Conservation (phyloP, 2,113 vertebrate species). For the Varanus komodoensis region DNA sequence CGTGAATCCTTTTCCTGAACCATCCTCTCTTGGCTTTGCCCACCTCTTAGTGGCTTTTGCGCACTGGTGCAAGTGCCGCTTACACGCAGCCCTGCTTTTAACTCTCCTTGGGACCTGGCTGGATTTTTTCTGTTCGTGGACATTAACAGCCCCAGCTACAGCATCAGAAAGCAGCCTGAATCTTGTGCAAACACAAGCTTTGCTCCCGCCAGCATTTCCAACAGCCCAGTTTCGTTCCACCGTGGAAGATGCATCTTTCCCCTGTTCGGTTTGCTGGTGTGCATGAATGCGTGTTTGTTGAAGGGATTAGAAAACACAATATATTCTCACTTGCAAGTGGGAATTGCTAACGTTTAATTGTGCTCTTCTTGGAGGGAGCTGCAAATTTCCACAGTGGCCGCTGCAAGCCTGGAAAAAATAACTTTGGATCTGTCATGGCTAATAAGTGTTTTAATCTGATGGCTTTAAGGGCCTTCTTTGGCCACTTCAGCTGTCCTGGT, state of each 20-base stretch:
- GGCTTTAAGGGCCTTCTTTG: conserved; percentile 50
- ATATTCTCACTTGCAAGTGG: conserved; percentile 67
- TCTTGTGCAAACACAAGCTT: not conserved
- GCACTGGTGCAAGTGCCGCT: not conserved
- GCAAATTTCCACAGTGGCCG: conserved; percentile 68
- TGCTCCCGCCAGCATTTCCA: not conserved
- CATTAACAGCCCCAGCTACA: not conserved
- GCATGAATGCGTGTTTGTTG: not conserved
- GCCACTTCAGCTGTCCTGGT: conserved; percentile 42
- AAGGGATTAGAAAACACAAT: conserved; percentile 59
- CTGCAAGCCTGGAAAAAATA: conserved; percentile 61
- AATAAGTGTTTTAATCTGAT: conserved; percentile 57
- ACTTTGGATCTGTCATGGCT: conserved; percentile 63
- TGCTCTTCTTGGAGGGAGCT: conserved; percentile 67
- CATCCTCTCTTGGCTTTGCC: not conserved
- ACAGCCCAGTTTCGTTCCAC: conserved; percentile 30
- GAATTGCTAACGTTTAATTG: conserved; percentile 63
- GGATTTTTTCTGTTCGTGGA: not conserved
- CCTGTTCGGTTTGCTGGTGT: not conserved
- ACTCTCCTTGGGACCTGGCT: not conserved
- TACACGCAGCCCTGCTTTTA: not conserved
- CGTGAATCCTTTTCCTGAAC: not conserved
- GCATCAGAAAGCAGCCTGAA: not conserved
- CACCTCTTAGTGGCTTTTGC: not conserved
- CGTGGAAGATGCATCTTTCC: not conserved